A percentile compares a stretch with the other conserved stretches of the same genome.
phyloP scores from a whole-genome alignment of 1,140 invertebrate species.

The Ceratosolen solmsi region DNA sequence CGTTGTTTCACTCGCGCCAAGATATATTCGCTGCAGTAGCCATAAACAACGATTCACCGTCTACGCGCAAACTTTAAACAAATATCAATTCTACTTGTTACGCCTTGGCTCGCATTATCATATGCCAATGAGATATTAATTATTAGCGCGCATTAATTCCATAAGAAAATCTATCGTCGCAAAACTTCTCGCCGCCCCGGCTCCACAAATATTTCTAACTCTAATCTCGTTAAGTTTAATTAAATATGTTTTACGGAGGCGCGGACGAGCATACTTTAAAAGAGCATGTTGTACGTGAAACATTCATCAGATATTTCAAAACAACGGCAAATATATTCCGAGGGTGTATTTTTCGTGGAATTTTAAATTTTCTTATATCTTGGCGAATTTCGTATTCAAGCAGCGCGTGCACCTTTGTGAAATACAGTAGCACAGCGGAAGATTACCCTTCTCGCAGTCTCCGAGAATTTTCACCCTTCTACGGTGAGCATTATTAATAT shows the following conservation, averaged over 20 bases:
- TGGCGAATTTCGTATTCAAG: slow-evolving; percentile 31
- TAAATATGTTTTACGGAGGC: too few species aligned
- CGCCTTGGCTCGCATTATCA: too few species aligned
- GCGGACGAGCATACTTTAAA: too few species aligned
- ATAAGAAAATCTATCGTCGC: too few species aligned
- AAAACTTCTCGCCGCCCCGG: too few species aligned
- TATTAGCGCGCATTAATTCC: too few species aligned
- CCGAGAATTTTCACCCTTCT: slow-evolving; percentile 60
- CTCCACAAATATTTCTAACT: too few species aligned
- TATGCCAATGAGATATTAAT: too few species aligned
- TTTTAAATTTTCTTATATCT: neutral
- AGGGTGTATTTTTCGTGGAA: neutral
- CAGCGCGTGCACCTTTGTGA: slow-evolving; percentile 3
- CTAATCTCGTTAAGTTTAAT: too few species aligned
- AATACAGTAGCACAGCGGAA: slow-evolving; percentile 16
- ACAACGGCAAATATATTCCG: neutral
- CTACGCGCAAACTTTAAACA: neutral
- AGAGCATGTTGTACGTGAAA: too few species aligned
- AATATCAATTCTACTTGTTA: neutral
- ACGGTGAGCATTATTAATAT: slow-evolving; percentile 68
- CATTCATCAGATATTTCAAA: too few species aligned
- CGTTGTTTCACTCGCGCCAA: neutral
- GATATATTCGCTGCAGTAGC: slow-evolving; percentile 14
- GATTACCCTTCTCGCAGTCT: slow-evolving; percentile 33
- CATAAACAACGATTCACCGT: slow-evolving; percentile 21